A percentile compares a stretch with the other conserved stretches of the same genome.
Evolutionary conservation across 1,140 invertebrate species (phyloP).

Genomic region (Hylaeus anthracinus): DNA sequence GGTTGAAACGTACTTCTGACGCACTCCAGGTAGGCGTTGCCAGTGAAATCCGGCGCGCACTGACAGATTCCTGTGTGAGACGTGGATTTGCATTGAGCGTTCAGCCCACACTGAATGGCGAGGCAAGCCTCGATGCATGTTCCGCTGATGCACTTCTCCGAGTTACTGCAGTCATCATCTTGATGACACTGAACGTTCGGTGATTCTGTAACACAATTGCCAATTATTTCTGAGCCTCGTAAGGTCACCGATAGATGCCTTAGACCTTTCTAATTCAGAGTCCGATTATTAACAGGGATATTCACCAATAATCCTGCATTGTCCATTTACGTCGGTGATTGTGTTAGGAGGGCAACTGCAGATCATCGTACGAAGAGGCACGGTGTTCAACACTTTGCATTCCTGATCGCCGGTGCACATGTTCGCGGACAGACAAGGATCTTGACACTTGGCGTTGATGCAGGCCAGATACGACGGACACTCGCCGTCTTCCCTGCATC

Average conservation of each 20-base stretch:
- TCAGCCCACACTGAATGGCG: slow-evolving; percentile 89
- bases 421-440: slow-evolving; percentile 86
- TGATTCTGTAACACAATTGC: slow-evolving; percentile 15
- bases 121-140: slow-evolving; percentile 90
- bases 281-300: slow-evolving; percentile 3
- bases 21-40: slow-evolving; percentile 92
- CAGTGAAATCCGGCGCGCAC: slow-evolving; percentile 89
- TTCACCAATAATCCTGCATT: slow-evolving; percentile 84
- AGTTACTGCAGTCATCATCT: slow-evolving; percentile 87
- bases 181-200: slow-evolving; percentile 82
- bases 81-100: slow-evolving; percentile 89
- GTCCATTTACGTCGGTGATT: slow-evolving; percentile 83
- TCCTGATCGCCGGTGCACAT: slow-evolving; percentile 88
- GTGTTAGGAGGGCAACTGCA: slow-evolving; percentile 90
- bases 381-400: slow-evolving; percentile 89
- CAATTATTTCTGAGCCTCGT: background rate
- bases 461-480: slow-evolving; percentile 88
- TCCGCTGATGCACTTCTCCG: slow-evolving; percentile 88
- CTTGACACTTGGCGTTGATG: slow-evolving; percentile 87
- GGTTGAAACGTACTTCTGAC: slow-evolving; percentile 80
- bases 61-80: slow-evolving; percentile 89
- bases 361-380: slow-evolving; percentile 89
- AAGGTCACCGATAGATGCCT: background rate
- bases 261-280: no score
- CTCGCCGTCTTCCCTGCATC: slow-evolving; percentile 89